phyloP scores from a whole-genome alignment of 2,888 invertebrate species.

The Pachliopta kotzebuea region DNA sequence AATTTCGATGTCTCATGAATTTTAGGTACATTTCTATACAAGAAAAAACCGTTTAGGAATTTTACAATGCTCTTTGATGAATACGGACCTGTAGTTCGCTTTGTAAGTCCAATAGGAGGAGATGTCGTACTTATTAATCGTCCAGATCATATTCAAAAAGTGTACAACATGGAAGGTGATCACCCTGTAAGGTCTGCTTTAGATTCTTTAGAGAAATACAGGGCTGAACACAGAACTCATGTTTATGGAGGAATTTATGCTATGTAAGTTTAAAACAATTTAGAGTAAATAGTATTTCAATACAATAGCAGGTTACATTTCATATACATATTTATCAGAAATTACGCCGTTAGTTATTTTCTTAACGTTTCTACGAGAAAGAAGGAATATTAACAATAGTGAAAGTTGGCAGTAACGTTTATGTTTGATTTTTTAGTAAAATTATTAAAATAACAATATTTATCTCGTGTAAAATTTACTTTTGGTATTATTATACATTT shows the following conservation, averaged over 20 bases:
- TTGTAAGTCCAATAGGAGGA: conserved; percentile 82
- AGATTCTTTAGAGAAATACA: conserved; percentile 83
- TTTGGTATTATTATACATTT: conserved; percentile 13
- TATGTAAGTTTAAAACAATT: conserved; percentile 64
- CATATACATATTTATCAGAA: too few relatives aligned
- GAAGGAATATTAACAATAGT: too few relatives aligned
- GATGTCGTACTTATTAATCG: conserved; percentile 83
- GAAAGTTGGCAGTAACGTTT: background rate
- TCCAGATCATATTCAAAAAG: conserved; percentile 83
- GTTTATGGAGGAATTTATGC: conserved; percentile 79
- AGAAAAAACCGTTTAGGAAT: conserved; percentile 52
- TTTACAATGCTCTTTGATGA: conserved; percentile 65
- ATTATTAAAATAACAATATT: background rate
- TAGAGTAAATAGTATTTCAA: background rate
- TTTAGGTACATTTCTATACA: conserved; percentile 52
- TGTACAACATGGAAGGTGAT: conserved; percentile 82
- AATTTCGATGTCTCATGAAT: background rate
- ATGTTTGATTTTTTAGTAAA: background rate
- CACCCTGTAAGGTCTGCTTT: conserved; percentile 81
- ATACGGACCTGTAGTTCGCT: conserved; percentile 84
- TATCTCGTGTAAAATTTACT: background rate
- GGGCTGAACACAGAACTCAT: conserved; percentile 77
- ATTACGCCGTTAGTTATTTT: too few relatives aligned
- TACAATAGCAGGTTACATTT: background rate
- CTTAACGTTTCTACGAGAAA: too few relatives aligned